Conservation (phyloP, 1,140 invertebrate genomes). For the Drosophila kurseongensis region DNA sequence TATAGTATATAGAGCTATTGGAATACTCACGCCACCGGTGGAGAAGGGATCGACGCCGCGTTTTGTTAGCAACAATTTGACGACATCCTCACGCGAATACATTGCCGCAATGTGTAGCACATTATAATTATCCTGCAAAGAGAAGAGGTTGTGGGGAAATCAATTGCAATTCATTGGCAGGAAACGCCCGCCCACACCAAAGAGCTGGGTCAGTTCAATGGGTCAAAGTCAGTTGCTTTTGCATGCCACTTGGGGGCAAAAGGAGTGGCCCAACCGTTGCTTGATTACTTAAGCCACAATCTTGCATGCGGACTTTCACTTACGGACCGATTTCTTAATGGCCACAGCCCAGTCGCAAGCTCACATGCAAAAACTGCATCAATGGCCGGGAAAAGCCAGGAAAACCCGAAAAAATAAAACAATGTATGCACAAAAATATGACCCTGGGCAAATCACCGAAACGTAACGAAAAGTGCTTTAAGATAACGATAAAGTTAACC, state of each 20-base stretch:
- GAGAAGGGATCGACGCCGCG: conserved; percentile 95
- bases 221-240: conserved; percentile 75
- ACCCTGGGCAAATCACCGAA: conserved; percentile 52
- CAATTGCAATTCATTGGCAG: conserved; percentile 72
- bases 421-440: conserved; percentile 24
- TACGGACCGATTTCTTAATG: conserved; percentile 65
- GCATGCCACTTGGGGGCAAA: conserved; percentile 44
- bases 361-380: conserved; percentile 80
- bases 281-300: conserved; percentile 72
- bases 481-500: conserved; percentile 37
- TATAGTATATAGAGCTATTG: conserved; percentile 11
- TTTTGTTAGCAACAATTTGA: conserved; percentile 94
- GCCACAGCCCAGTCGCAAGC: conserved; percentile 33
- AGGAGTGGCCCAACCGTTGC: conserved; percentile 23
- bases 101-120: conserved; percentile 96
- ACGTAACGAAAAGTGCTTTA: conserved; percentile 35
- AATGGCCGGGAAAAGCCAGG: conserved; percentile 20
- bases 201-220: conserved; percentile 56
- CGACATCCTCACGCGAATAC: conserved; percentile 97
- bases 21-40: conserved; percentile 93
- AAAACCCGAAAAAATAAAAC: conserved; percentile 13
- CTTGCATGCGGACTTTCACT: conserved; percentile 80
- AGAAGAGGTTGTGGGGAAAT: conserved; percentile 48
- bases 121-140: conserved; percentile 95
- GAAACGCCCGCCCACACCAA: conserved; percentile 35